Evolutionary conservation across 2,113 vertebrate genomes (phyloP).

Genomic region (Stegostoma tigrinum): DNA sequence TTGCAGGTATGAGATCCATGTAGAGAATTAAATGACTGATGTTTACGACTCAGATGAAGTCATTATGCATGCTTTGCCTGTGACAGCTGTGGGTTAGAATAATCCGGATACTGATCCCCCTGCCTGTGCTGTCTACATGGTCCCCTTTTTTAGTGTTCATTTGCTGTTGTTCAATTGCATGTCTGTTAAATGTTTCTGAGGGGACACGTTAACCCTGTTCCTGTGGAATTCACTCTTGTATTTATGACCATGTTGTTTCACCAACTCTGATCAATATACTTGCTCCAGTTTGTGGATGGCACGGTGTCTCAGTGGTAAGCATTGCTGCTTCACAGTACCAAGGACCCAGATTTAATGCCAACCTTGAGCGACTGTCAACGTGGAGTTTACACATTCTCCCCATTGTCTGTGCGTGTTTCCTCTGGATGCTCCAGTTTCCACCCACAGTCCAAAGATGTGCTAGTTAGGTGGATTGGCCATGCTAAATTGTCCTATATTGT

Average conservation of each 20-base stretch:
- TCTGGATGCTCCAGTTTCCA: no score
- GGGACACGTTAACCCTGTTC: neutral
- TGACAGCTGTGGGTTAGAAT: neutral
- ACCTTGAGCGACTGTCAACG: no score
- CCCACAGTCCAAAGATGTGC: no score
- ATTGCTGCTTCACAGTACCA: no score
- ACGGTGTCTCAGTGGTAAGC: no score
- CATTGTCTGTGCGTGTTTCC: no score
- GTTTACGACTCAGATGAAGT: neutral
- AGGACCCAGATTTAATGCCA: no score
- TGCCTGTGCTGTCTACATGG: neutral
- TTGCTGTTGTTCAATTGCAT: no score
- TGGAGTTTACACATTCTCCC: no score
- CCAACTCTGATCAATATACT: neutral
- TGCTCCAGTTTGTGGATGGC: neutral
- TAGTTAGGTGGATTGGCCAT: no score
- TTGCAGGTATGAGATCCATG: neutral
- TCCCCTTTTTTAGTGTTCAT: neutral
- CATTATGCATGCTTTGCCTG: neutral
- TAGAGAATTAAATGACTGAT: neutral
- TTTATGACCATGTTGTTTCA: neutral
- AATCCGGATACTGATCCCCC: neutral
- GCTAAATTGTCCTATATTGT: no score
- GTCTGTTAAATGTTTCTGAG: neutral
- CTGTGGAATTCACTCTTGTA: neutral